Conservation (phyloP, 2,113 vertebrate genomes). For the Ptilonorhynchus violaceus region DNA sequence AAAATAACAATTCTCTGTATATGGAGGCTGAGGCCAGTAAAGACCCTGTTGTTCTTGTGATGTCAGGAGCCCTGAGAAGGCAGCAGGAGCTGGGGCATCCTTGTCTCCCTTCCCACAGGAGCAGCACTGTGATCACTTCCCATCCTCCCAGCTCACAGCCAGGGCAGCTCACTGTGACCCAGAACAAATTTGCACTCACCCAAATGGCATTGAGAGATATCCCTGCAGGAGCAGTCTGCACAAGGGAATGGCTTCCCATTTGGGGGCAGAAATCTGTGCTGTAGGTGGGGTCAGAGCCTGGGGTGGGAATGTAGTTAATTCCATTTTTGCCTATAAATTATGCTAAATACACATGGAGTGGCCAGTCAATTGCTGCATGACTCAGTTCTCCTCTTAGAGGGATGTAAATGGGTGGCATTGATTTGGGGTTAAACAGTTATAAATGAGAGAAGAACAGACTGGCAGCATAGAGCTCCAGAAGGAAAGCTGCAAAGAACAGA, state of each 20-base stretch:
- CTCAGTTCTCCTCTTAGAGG: background rate
- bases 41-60: background rate
- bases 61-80: background rate
- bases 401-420: background rate
- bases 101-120: rapidly evolving
- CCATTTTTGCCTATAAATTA: background rate
- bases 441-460: background rate
- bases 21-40: background rate
- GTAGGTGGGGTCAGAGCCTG: background rate
- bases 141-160: background rate
- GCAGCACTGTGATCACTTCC: background rate
- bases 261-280: background rate
- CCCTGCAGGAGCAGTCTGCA: background rate
- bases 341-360: background rate
- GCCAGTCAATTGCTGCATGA: background rate
- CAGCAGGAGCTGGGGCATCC: background rate
- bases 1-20: background rate
- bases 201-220: background rate
- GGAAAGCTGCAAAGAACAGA: background rate
- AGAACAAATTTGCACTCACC: background rate
- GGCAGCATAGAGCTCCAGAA: background rate
- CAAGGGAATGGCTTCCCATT: background rate
- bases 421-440: background rate
- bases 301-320: background rate
- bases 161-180: background rate